Evolutionary conservation across 2,797 vertebrate genomes (phyloP).

Genomic region (Spinus pinus): DNA sequence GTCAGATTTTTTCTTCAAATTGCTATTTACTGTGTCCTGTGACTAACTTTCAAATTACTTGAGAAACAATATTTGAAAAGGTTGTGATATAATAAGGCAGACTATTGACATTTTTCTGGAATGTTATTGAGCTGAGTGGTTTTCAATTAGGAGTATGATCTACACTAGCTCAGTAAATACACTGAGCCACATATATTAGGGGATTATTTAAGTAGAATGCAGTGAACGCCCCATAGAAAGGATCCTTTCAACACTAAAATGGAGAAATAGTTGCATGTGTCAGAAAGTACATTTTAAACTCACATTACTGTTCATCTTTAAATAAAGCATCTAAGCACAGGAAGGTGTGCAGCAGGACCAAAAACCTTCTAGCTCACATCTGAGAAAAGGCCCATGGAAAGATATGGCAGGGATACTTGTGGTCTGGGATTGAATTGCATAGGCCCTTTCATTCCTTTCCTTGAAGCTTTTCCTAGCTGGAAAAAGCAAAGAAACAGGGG

Average conservation of each 20-base stretch:
- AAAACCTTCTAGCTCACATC: neutral
- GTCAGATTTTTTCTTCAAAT: neutral
- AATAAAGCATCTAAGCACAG: neutral
- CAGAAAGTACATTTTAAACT: neutral
- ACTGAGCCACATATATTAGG: rapidly evolving
- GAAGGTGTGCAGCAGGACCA: neutral
- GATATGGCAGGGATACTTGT: neutral
- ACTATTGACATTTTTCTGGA: neutral
- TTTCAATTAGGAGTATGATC: neutral
- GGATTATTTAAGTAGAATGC: neutral
- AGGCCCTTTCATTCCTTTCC: neutral
- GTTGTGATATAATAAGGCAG: neutral
- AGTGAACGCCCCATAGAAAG: neutral
- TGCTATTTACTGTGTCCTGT: neutral
- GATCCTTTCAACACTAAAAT: neutral
- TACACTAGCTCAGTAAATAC: neutral
- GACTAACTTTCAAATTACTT: neutral
- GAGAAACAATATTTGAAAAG: slow-evolving; percentile 43
- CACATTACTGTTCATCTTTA: neutral
- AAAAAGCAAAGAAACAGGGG: neutral
- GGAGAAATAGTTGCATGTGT: neutral
- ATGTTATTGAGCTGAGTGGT: neutral
- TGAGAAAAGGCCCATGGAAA: neutral
- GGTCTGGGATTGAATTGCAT: neutral
- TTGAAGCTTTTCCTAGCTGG: neutral